Percentiles rank a stretch among this genome's conserved stretches.
Conservation (phyloP, 2,113 vertebrate species). For the Cryptomyrus ogoouensis region DNA sequence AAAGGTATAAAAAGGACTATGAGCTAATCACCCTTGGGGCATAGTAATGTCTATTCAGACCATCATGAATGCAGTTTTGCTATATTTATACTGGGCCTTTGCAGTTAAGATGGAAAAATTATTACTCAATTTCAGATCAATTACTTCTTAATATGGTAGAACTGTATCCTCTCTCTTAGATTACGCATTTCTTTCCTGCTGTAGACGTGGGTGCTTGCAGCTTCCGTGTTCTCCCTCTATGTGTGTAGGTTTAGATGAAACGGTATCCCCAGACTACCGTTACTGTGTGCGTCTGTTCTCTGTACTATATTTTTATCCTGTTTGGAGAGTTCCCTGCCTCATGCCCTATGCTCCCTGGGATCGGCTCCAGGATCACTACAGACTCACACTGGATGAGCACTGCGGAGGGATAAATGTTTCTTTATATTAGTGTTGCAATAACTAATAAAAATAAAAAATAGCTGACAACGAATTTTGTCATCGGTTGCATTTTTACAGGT, state of each 20-base stretch:
- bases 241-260: background rate
- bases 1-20: background rate
- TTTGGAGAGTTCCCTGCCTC: background rate
- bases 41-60: background rate
- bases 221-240: background rate
- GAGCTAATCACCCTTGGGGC: background rate
- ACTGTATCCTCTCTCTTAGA: background rate
- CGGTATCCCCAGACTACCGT: background rate
- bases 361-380: background rate
- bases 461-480: background rate
- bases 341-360: background rate
- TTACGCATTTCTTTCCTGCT: background rate
- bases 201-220: background rate
- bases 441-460: background rate
- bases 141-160: background rate
- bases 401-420: background rate
- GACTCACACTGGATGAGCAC: background rate
- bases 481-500: background rate
- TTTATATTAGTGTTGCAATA: background rate
- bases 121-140: background rate
- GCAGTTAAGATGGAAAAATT: background rate
- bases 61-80: background rate
- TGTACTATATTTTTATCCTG: background rate
- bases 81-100: background rate
- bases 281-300: background rate